Base-by-base conservation (phyloP, 2,888 invertebrate species). In the Meganola albula region DNA sequence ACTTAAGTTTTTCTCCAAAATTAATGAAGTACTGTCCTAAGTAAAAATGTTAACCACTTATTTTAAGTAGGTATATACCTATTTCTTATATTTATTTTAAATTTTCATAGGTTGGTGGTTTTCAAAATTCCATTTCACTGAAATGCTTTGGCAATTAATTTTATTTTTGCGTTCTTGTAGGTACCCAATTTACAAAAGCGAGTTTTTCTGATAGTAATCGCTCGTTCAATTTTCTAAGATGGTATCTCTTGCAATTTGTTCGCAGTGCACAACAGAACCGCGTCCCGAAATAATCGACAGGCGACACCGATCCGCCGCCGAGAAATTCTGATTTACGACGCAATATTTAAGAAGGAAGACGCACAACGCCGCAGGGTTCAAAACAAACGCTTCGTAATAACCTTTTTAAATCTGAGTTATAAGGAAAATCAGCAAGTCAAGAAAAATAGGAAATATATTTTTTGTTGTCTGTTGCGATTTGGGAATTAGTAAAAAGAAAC, bases 261-360 rank as follows among this genome's bases (percentile, higher is more conserved):
- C 37, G 48, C 53, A 49, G 47, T 44, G 39, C 39, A 44, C 44
- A 56, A 49, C 45, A 43, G 59, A 68, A 63, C 61, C 61, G 62
- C 61, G 65, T 56, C 49, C 57, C 53, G 58, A 58, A 67, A 70
- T 74, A 76, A 78, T 76, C 74, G 76, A 78, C 74, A 74, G 53
- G 69, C 73, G 74, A 67, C 69, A 66, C 67, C 68, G 69, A 64
- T 62, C 54, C 58, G 50, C 53, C 54, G 49, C 47, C 53, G 45
- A 54, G 55, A 49, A 49, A 48, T 55, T 48, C 65, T 66, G 73
- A 77, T 78, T 78, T 76, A 78, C 74, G 65, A 68, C 58, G 62
- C 70, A 71, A 74, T 74, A 74, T 71, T 59, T 57, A 55, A 46
- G 58, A 56, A 57, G 53, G 53, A 55, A 55, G 53, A 49, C 54